Evolutionary conservation across 2,888 invertebrate genomes (phyloP).

Genomic region (Epistrophella euchroma): DNA sequence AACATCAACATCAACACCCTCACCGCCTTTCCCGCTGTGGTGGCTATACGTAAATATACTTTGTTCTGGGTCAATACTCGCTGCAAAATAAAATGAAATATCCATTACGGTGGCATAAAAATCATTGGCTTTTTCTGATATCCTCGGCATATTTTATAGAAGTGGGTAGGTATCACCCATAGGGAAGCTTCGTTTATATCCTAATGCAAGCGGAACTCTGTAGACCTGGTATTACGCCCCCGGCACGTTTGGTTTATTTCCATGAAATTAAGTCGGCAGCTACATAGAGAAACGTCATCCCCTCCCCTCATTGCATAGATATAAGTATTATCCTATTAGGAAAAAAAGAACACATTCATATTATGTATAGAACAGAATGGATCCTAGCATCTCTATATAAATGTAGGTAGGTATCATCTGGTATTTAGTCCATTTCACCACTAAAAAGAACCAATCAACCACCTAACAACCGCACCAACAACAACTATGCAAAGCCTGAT

Average conservation of each 20-base stretch:
- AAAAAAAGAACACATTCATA: slow-evolving; percentile 24
- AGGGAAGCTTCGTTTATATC: not conserved
- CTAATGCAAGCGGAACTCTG: slow-evolving; percentile 44
- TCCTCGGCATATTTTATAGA: slow-evolving; percentile 59
- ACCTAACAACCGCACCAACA: slow-evolving; percentile 55
- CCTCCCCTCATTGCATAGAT: slow-evolving; percentile 9
- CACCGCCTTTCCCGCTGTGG: not conserved
- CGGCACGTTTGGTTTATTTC: slow-evolving; percentile 39
- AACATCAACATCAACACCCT: not conserved
- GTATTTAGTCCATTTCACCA: slow-evolving; percentile 52
- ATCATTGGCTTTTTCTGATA: slow-evolving; percentile 53
- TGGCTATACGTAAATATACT: not conserved
- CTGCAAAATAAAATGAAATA: slow-evolving; percentile 63
- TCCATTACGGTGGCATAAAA: slow-evolving; percentile 61
- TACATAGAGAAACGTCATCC: not conserved
- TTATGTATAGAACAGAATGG: not conserved
- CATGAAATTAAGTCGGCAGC: slow-evolving; percentile 55
- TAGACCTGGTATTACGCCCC: slow-evolving; percentile 38
- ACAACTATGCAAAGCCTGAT: slow-evolving; percentile 60
- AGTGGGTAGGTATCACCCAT: not conserved
- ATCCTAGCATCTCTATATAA: slow-evolving; percentile 23
- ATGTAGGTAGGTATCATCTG: slow-evolving; percentile 21
- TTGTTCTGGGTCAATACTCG: slow-evolving; percentile 15
- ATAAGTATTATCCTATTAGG: slow-evolving; percentile 60
- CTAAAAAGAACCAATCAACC: slow-evolving; percentile 70